phyloP scores from a whole-genome alignment of 2,888 invertebrate species.

The Fabriciana adippe region DNA sequence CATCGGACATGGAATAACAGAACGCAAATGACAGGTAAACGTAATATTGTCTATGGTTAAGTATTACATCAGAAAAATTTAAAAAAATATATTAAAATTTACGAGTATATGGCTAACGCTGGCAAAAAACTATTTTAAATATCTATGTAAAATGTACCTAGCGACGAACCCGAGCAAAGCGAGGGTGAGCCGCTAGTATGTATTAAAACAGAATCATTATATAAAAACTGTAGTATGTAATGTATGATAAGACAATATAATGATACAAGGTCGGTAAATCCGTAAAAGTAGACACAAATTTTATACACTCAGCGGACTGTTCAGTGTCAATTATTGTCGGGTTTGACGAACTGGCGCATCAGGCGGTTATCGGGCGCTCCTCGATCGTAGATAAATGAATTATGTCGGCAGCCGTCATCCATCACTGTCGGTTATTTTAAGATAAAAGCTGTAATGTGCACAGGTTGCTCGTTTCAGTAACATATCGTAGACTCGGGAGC shows the following conservation, averaged over 20 bases:
- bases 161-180: too few species aligned
- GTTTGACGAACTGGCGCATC: constrained; percentile 32
- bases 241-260: neutral
- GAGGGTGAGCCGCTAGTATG: too few species aligned
- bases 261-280: constrained; percentile 7
- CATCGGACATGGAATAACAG: too few species aligned
- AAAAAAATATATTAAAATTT: too few species aligned
- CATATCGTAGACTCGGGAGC: constrained; percentile 19
- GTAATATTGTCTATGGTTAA: too few species aligned
- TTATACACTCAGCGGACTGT: constrained; percentile 12
- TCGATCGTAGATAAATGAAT: constrained; percentile 74
- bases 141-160: too few species aligned
- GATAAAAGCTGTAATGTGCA: constrained; percentile 64
- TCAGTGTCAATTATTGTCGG: constrained; percentile 25
- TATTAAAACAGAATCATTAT: too few species aligned
- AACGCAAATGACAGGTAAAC: too few species aligned
- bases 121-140: too few species aligned
- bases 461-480: constrained; percentile 49
- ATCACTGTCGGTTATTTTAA: constrained; percentile 73
- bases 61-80: too few species aligned
- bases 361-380: constrained; percentile 46
- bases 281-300: constrained; percentile 11
- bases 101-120: too few species aligned
- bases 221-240: too few species aligned
- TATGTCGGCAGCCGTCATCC: constrained; percentile 62